Base-by-base conservation (phyloP, 1,140 invertebrate genomes). In the Zaprionus davidi region DNA sequence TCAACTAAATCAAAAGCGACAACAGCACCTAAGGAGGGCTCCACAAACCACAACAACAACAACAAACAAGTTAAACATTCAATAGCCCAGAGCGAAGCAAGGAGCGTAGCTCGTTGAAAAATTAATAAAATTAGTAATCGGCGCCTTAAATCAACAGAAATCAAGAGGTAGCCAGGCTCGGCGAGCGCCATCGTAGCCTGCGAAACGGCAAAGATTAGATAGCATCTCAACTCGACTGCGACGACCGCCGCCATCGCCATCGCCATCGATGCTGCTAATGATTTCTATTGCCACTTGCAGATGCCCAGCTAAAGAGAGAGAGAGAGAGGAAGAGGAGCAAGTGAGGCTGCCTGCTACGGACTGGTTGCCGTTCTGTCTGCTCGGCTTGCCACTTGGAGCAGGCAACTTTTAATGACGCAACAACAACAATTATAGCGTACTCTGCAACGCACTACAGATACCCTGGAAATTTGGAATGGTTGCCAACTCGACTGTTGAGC, bases 111-210 rank as follows among this genome's bases (percentile, higher is more conserved):
- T 86, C 79, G 72, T 82, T 87, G 77, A 82, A 90, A 90, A 90
- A 90, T 90, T 90, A 90, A 90, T 90, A 90, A 90, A 90, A 90
- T 90, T 90, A 90, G 85, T 90, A 90, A 90, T 90, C 85, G 90
- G 85, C 86, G 76, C 81, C 51, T 90, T 90, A 90, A 90, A 90
- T 90, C 85, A 90, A 88, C 81, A 82, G 73, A 79, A 84, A 84
- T 84, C 82, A 81, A 79, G 70, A 71, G 81, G 82, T 81, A 86
- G 56, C 72, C 81, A 79, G 59, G 17, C 41, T 46, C 41, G 53
- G 76, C 69, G 66, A 78, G 67, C 77, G 80, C 66, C 79, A 79
- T 59, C 46, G n/a, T 73, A 58, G 55, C 46, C 56, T 20, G 38
- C 62, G 58, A 77, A 84, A 77, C 82, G 70, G 69, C 82, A n/a